These are phyloP conservation scores for Xestoiulus laeticollis DNA, from an alignment of 2,888 invertebrate genomes.

Conservation along the genomic window DNA sequence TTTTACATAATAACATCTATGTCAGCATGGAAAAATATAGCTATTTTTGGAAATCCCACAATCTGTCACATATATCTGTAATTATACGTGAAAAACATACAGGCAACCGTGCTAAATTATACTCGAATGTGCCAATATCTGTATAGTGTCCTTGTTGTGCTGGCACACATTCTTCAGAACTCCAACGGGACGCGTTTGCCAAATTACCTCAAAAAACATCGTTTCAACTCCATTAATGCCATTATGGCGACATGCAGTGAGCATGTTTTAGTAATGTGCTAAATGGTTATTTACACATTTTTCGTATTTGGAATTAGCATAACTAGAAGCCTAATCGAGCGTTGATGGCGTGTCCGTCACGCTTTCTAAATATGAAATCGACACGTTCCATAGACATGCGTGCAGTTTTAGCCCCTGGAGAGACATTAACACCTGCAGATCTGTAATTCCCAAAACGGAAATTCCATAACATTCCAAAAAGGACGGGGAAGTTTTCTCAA, in stretches of 20 bases:
- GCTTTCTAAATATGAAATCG: background rate
- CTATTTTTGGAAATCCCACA: too few species aligned
- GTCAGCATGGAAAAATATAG: too few species aligned
- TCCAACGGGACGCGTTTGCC: background rate
- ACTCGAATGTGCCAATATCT: background rate
- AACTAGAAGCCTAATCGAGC: background rate
- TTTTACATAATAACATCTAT: too few species aligned
- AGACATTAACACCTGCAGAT: background rate
- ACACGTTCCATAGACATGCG: background rate
- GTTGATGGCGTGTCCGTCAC: background rate
- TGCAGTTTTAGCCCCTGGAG: background rate
- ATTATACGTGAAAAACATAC: background rate
- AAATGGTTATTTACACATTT: background rate
- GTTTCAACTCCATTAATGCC: constrained; percentile 15
- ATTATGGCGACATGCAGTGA: background rate
- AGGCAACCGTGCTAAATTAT: background rate
- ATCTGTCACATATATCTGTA: background rate
- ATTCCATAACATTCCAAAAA: background rate
- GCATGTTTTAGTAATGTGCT: background rate
- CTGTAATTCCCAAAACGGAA: background rate
- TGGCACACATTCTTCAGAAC: background rate
- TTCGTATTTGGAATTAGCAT: background rate
- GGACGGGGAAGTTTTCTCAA: background rate
- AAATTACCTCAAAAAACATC: background rate
- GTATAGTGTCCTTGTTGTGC: background rate